Conservation (phyloP, 2,113 vertebrate genomes). For the Apteryx owenii region DNA sequence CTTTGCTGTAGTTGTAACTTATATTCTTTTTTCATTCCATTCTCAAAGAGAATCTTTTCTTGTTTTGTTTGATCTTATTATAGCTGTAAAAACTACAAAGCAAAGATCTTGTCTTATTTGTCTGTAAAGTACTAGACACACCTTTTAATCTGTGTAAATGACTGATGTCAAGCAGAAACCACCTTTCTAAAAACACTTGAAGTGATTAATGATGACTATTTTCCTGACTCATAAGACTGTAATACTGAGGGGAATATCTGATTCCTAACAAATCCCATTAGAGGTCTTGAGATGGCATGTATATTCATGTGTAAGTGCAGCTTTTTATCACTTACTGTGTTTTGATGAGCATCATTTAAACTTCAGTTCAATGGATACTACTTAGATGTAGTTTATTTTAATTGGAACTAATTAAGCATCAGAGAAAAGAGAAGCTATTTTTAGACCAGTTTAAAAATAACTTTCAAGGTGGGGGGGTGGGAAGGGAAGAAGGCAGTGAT, state of each 20-base stretch:
- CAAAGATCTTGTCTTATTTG: neutral
- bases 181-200: constrained; percentile 33
- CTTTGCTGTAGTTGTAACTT: neutral
- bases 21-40: neutral
- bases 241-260: constrained; percentile 32
- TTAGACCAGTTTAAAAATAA: neutral
- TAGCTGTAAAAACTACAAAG: neutral
- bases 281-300: neutral
- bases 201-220: constrained; percentile 52
- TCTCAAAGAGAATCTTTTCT: neutral
- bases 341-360: neutral
- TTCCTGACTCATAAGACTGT: constrained; percentile 47
- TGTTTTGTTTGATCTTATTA: neutral
- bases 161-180: constrained; percentile 37
- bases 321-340: neutral
- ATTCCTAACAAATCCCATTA: constrained; percentile 39
- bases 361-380: neutral
- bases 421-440: constrained; percentile 2
- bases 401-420: constrained; percentile 15
- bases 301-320: neutral
- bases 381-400: neutral
- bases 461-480: neutral
- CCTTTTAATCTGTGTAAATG: constrained; percentile 1
- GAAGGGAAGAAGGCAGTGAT: neutral
- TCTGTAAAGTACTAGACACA: neutral